phyloP scores from a whole-genome alignment of 1,140 invertebrate species.

The Drosophila pandora region DNA sequence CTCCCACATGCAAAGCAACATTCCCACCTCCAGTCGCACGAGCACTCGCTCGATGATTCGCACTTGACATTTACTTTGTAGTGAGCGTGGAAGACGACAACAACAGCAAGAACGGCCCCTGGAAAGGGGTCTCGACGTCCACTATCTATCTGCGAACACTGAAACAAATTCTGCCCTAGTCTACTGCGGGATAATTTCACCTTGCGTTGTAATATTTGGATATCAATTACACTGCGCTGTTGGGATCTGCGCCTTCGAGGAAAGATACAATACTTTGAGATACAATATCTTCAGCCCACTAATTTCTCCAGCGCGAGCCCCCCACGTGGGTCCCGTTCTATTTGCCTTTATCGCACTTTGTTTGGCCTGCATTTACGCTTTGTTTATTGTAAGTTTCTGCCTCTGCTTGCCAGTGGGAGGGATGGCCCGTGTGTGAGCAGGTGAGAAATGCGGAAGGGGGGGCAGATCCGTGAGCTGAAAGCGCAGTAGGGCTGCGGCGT shows the following conservation, averaged over 20 bases:
- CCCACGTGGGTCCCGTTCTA: slow-evolving; percentile 10
- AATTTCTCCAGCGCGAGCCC: background rate
- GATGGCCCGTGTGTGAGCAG: slow-evolving; percentile 45
- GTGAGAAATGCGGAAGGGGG: slow-evolving; percentile 14
- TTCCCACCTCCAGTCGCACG: slow-evolving; percentile 42
- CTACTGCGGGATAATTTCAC: no score
- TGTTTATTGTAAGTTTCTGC: slow-evolving; percentile 64
- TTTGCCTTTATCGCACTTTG: slow-evolving; percentile 68
- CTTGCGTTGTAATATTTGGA: no score
- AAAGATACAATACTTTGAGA: background rate
- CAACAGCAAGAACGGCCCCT: slow-evolving; percentile 14
- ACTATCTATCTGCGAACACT: slow-evolving; percentile 29
- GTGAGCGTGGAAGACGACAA: slow-evolving; percentile 59
- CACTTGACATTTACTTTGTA: slow-evolving; percentile 81
- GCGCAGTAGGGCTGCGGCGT: slow-evolving; percentile 1
- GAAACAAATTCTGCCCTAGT: slow-evolving; percentile 1
- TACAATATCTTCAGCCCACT: background rate
- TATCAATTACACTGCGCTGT: no score
- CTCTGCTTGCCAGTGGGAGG: slow-evolving; percentile 57
- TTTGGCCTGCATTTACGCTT: slow-evolving; percentile 19
- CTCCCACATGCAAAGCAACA: slow-evolving; percentile 35
- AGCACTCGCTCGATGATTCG: slow-evolving; percentile 49
- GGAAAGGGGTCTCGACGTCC: slow-evolving; percentile 32
- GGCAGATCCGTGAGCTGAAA: slow-evolving; percentile 4
- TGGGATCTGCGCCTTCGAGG: no score